phyloP scores from a whole-genome alignment of 2,888 invertebrate species.

The Esperia sulphurella region DNA sequence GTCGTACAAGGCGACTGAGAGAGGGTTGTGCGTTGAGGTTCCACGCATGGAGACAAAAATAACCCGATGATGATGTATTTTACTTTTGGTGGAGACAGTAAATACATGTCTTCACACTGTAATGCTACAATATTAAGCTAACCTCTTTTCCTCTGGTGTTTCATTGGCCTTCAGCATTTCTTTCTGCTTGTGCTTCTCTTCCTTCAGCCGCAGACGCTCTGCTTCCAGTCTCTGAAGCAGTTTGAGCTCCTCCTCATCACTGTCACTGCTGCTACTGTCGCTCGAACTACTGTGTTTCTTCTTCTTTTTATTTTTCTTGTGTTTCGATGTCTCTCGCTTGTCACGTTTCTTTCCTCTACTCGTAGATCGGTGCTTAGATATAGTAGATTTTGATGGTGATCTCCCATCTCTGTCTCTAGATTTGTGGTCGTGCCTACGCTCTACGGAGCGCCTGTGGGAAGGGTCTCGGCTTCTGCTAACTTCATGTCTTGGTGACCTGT shows the following conservation, averaged over 20 bases:
- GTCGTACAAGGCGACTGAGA: too few species aligned
- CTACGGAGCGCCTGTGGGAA: constrained; percentile 38
- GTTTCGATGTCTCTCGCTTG: constrained; percentile 15
- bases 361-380: constrained; percentile 35
- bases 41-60: too few species aligned
- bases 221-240: constrained; percentile 86
- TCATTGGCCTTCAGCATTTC: constrained; percentile 92
- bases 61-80: too few species aligned
- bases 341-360: constrained; percentile 35
- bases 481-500: constrained; percentile 55
- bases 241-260: constrained; percentile 78
- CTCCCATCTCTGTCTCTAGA: constrained; percentile 26
- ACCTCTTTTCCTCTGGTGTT: constrained; percentile 96
- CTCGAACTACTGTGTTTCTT: constrained; percentile 44
- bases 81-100: too few species aligned
- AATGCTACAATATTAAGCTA: too few species aligned
- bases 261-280: constrained; percentile 60
- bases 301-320: constrained; percentile 49
- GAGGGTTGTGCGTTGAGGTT: too few species aligned
- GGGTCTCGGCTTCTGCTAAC: constrained; percentile 32
- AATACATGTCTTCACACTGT: too few species aligned
- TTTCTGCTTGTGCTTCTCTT: constrained; percentile 84
- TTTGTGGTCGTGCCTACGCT: constrained; percentile 29
- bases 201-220: constrained; percentile 82
- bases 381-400: constrained; percentile 26